Conservation (phyloP, 1,140 invertebrate genomes). For the Antheraea pernyi region DNA sequence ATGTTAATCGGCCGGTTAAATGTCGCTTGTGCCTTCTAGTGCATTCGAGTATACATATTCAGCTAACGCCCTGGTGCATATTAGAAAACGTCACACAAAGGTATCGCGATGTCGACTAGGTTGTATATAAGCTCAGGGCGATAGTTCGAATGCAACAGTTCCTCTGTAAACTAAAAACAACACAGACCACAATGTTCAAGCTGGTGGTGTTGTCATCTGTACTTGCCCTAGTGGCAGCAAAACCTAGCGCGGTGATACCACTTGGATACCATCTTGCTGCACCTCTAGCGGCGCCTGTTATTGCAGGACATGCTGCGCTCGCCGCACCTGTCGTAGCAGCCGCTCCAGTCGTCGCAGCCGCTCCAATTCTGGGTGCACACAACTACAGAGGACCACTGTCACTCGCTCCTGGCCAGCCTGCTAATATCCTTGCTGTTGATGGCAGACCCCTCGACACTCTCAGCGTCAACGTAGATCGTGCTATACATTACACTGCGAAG, state of each 20-base stretch:
- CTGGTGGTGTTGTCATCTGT: constrained; percentile 81
- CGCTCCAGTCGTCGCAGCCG: constrained; percentile 31
- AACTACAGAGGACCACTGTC: constrained; percentile 63
- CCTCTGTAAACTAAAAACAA: constrained; percentile 50
- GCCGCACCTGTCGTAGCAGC: constrained; percentile 21
- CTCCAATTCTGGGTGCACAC: constrained; percentile 40
- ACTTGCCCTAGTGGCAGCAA: constrained; percentile 57
- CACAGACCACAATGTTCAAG: constrained; percentile 79
- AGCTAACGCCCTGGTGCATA: constrained; percentile 58
- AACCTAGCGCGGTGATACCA: constrained; percentile 31
- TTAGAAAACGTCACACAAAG: constrained; percentile 56
- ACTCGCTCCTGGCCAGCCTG: constrained; percentile 63
- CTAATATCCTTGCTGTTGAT: constrained; percentile 63
- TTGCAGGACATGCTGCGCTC: constrained; percentile 10
- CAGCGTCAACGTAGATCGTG: constrained; percentile 72
- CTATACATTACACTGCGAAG: constrained; percentile 63
- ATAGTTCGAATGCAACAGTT: constrained; percentile 47
- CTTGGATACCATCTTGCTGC: constrained; percentile 24
- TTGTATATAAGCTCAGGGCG: constrained; percentile 55
- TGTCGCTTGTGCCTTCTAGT: constrained; percentile 24
- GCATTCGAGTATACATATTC: constrained; percentile 35
- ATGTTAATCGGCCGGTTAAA: not conserved
- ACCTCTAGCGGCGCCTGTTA: constrained; percentile 25
- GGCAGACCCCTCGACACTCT: constrained; percentile 72
- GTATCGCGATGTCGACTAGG: constrained; percentile 17